Evolutionary conservation across 2,113 vertebrate species (phyloP), one percentile per base, ranked within the genome.

Genomic region (Cyprinus carpio): DNA sequence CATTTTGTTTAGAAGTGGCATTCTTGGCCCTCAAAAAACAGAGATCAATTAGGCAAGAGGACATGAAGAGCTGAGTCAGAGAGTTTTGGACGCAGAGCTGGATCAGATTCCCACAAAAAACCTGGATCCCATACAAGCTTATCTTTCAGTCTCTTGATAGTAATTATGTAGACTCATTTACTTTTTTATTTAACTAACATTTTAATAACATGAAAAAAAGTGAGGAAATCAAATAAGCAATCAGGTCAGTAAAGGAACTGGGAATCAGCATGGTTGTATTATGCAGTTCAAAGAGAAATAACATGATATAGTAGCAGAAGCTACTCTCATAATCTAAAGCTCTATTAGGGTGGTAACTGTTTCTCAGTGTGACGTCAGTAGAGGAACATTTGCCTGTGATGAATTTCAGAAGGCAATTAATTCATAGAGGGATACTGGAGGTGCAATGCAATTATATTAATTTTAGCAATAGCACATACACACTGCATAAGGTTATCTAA

Each of bases 71-170:
- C 76, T 37, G 23, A 64, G 56, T 62, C 31, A 43, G 56, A 64
- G 3, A 15, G 77, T 11, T 25, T 43, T 18, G 31, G 16, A 40
- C 37, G 6, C 37, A 40, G 8, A 25, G 85, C 84, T 83, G 29
- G 75, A 81, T 82, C 82, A 82, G 51, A 76, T 72, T 69, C 77
- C 86, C 25, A 34, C 13, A 75, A 15, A 78, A 69, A 25, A 83
- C 54, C 40, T 23, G 80, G 62, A 10, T 56, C 34, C 7, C 69
- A 18, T 18, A 29, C 64, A 67, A 34, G 16, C 31, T 81, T 84
- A 6, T 77, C 62, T 74, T 83, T 65, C 75, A 34, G 29, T 18
- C 54, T 62, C 54, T 46, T 56, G 10, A 11, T n/a, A n/a, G n/a
- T n/a, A 86, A 81, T 64, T 34, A 43, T 11, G 15, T 5, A 62